A percentile compares a stretch with the other conserved stretches of the same genome.
phyloP scores from a whole-genome alignment of 2,888 invertebrate species.

The Chaetogeoica ovagalla region DNA sequence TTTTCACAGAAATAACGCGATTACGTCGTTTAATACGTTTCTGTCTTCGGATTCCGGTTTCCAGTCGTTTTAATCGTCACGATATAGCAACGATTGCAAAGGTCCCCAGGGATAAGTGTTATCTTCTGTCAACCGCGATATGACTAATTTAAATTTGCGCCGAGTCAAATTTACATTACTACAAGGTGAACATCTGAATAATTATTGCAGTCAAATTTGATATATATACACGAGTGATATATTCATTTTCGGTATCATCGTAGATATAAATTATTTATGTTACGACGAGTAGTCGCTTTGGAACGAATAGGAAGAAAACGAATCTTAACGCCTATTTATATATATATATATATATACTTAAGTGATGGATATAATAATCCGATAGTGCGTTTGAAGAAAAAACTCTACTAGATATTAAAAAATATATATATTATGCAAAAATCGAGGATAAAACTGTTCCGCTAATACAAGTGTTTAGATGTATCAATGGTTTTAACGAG shows the following conservation, averaged over 20 bases:
- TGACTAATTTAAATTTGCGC: conserved; percentile 44
- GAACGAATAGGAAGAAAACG: no score
- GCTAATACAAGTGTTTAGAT: no score
- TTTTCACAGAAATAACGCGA: background rate
- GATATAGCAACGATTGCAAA: background rate
- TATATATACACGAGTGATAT: no score
- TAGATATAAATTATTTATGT: conserved; percentile 7
- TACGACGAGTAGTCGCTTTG: background rate
- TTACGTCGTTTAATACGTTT: background rate
- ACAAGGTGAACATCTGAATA: background rate
- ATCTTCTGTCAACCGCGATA: conserved; percentile 37
- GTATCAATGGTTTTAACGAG: no score
- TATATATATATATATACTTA: no score
- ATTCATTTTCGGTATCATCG: background rate
- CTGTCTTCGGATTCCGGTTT: background rate
- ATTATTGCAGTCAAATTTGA: conserved; percentile 8
- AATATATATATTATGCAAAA: no score
- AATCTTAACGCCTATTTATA: no score
- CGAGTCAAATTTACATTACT: conserved; percentile 29
- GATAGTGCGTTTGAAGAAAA: no score
- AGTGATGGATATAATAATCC: no score
- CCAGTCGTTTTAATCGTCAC: conserved; percentile 25
- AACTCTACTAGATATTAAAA: no score
- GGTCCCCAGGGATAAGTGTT: background rate
- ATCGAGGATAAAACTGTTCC: no score